Percentiles rank a stretch among this genome's conserved stretches.
phyloP scores from a whole-genome alignment of 2,888 invertebrate genomes.

The Microdon myrmicae region DNA sequence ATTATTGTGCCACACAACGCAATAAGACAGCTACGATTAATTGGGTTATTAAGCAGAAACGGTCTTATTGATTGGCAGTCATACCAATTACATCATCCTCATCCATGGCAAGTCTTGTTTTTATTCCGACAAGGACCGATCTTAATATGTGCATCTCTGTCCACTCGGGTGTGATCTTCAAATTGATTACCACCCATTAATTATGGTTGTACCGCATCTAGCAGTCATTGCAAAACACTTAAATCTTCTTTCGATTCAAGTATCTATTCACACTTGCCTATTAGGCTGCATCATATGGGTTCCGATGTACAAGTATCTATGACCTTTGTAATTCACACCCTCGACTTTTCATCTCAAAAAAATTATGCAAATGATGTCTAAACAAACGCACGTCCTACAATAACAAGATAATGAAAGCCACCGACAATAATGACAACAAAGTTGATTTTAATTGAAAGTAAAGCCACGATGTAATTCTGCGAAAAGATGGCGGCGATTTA shows the following conservation, averaged over 20 bases:
- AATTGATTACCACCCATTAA: constrained; percentile 46
- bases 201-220: constrained; percentile 25
- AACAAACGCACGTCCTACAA: constrained; percentile 13
- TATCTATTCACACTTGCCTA: not conserved
- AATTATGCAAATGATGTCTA: constrained; percentile 17
- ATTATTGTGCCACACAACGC: constrained; percentile 28
- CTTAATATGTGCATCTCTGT: constrained; percentile 23
- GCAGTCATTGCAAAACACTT: constrained; percentile 18
- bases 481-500: no score
- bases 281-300: constrained; percentile 13
- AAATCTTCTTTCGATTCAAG: constrained; percentile 3
- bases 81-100: constrained; percentile 41
- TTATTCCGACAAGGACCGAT: constrained; percentile 10
- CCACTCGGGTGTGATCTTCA: constrained; percentile 19
- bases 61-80: constrained; percentile 46
- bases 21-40: constrained; percentile 38
- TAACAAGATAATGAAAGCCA: constrained; percentile 10
- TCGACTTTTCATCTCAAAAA: not conserved
- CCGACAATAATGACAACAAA: no score
- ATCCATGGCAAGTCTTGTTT: not conserved
- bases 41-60: constrained; percentile 46
- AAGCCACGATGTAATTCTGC: constrained; percentile 35
- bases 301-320: constrained; percentile 26
- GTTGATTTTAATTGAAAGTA: constrained; percentile 44
- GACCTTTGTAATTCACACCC: constrained; percentile 17